Evolutionary conservation across 92 coral and sea anemone genomes (phyloP).

Genomic region (Anthopleura xanthogrammica): DNA sequence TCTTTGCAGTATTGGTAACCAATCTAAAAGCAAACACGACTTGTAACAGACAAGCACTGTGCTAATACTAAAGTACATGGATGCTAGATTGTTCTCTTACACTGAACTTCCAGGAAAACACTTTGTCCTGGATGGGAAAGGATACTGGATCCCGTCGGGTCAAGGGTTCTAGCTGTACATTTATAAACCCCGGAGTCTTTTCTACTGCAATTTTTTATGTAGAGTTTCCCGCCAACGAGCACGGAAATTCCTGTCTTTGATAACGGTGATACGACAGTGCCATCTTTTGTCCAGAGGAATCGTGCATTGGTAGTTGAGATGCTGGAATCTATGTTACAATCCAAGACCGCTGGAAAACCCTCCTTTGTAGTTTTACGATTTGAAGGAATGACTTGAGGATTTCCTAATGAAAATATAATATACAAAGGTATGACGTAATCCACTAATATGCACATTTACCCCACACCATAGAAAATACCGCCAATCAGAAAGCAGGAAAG

Average conservation of each 20-base stretch:
- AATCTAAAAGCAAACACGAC: too few species aligned
- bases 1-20: too few species aligned
- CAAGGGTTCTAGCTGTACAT: slow-evolving; percentile 81
- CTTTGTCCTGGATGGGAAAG: slow-evolving; percentile 67
- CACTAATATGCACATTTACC: background rate
- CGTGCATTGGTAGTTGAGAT: slow-evolving; percentile 45
- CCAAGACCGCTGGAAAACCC: slow-evolving; percentile 67
- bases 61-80: too few species aligned
- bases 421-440: background rate
- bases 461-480: too few species aligned
- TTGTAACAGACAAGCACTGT: too few species aligned
- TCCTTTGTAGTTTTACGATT: slow-evolving; percentile 73
- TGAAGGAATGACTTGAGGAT: slow-evolving; percentile 55
- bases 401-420: slow-evolving; percentile 21
- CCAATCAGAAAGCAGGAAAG: too few species aligned
- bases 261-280: slow-evolving; percentile 38
- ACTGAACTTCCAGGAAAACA: slow-evolving; percentile 77
- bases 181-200: slow-evolving; percentile 78
- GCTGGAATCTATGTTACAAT: slow-evolving; percentile 65
- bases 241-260: slow-evolving; percentile 55
- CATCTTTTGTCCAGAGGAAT: slow-evolving; percentile 83
- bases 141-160: slow-evolving; percentile 54
- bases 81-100: slow-evolving; percentile 46
- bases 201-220: slow-evolving; percentile 50
- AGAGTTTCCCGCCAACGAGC: slow-evolving; percentile 77